Base-by-base conservation (phyloP, 2,888 invertebrate genomes). In the Diogma glabrata region DNA sequence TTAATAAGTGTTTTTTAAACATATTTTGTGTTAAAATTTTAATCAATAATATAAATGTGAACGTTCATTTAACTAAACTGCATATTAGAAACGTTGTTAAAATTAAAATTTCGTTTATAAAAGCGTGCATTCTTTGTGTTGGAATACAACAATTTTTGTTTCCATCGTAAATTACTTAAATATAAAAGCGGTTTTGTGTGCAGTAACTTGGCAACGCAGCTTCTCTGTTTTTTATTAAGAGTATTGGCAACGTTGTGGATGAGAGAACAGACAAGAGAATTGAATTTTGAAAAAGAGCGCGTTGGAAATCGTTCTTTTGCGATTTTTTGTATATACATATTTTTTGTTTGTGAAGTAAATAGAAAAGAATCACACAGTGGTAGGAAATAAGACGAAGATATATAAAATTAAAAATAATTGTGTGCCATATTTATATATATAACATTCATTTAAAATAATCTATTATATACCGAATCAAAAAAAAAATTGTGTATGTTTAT, bases 131-230 rank as follows among this genome's bases (percentile, higher is more conserved):
- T 9, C 24, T 24, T 24, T 24, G 24, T 24, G 24, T 24, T 24
- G 9, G 24, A 7, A 9, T 24, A 24, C 24, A 9, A 9, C 6
- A 7, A 7, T 24, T 24, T 24, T 24, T 24, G 6, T 24, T 24
- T 24, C 24, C 9, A 7, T 24, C 9, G 6, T 24, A 9, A 7
- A 24, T 24, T 22, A 22, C 14, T 23, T 46, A 24, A 24, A 26
- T 24, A 9, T 14, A 46, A 46, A 46, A 46, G 65, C 63, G 62
- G 62, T 63, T n/a, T n/a, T n/a, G n/a, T n/a, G n/a, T n/a, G n/a
- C n/a, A 61, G 57, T 59, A 56, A 60, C 61, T 59, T 63, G 69
- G 67, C 70, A 68, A 67, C 69, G 62, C 59, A 58, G 70, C 63
- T 54, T 54, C 45, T 53, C 51, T 43, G 49, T 52, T 26, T 40